Evolutionary conservation across 1,140 invertebrate species (phyloP).

Genomic region (Euwallacea fornicatus): DNA sequence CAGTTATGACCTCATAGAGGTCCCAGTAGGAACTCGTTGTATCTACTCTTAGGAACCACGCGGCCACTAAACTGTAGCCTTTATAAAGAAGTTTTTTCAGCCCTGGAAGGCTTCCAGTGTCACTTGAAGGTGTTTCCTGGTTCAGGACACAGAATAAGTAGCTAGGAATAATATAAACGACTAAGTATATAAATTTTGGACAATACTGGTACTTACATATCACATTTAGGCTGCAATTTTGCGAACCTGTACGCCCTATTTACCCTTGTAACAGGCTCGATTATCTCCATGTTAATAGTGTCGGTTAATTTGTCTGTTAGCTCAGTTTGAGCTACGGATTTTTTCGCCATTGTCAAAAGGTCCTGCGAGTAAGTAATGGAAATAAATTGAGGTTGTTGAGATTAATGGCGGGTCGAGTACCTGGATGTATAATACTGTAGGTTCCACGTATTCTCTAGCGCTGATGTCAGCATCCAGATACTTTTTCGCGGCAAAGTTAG

Average conservation of each 20-base stretch:
- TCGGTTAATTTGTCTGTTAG: slow-evolving; percentile 75
- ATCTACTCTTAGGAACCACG: slow-evolving; percentile 65
- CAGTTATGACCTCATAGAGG: slow-evolving; percentile 58
- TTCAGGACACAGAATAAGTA: slow-evolving; percentile 78
- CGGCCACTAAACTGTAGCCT: slow-evolving; percentile 70
- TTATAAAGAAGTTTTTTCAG: slow-evolving; percentile 69
- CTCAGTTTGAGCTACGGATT: slow-evolving; percentile 65
- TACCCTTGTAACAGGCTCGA: slow-evolving; percentile 73
- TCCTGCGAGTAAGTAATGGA: slow-evolving; percentile 55
- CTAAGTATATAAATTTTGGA: background rate
- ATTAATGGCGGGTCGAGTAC: slow-evolving; percentile 48
- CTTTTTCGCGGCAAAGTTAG: slow-evolving; percentile 68
- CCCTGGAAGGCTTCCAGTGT: slow-evolving; percentile 57
- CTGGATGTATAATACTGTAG: slow-evolving; percentile 70
- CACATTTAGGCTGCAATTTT: slow-evolving; percentile 67
- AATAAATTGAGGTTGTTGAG: slow-evolving; percentile 8
- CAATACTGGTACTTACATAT: slow-evolving; percentile 52
- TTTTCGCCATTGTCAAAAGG: slow-evolving; percentile 67
- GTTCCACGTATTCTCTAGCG: slow-evolving; percentile 71
- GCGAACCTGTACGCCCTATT: slow-evolving; percentile 76
- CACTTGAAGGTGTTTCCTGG: slow-evolving; percentile 56
- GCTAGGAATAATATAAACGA: slow-evolving; percentile 32
- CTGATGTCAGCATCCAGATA: slow-evolving; percentile 73
- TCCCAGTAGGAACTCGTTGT: slow-evolving; percentile 62
- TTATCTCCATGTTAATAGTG: slow-evolving; percentile 76